These are phyloP conservation scores for Luperina nickerlii DNA, from an alignment of 2,888 invertebrate genomes.

Conservation along the genomic window DNA sequence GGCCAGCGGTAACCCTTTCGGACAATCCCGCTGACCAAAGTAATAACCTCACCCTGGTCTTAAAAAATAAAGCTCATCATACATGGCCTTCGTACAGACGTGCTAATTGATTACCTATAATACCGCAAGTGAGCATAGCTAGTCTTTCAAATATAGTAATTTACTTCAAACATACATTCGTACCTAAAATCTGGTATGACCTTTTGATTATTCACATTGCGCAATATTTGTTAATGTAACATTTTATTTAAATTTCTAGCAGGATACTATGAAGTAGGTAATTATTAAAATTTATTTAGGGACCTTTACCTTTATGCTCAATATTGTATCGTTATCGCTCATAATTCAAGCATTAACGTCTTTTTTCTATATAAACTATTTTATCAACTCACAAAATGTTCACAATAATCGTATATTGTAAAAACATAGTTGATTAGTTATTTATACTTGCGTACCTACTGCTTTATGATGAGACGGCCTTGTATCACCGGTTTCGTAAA, in stretches of 20 bases:
- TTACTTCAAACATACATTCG: slow-evolving; percentile 14
- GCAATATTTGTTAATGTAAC: slow-evolving; percentile 5
- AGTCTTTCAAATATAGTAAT: slow-evolving; percentile 7
- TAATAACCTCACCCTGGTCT: neutral
- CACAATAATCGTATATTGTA: slow-evolving; percentile 14
- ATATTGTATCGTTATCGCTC: neutral
- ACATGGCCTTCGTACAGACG: neutral
- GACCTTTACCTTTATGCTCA: neutral
- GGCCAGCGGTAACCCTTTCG: too few species aligned
- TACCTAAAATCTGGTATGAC: slow-evolving; percentile 16
- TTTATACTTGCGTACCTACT: slow-evolving; percentile 40
- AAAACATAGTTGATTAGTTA: slow-evolving; percentile 44
- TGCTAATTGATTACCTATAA: slow-evolving; percentile 12
- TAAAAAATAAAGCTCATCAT: neutral
- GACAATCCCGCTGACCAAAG: neutral
- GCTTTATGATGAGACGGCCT: slow-evolving; percentile 56
- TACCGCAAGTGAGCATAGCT: slow-evolving; percentile 6
- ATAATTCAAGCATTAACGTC: neutral
- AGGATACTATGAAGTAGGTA: neutral
- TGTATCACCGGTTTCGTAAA: slow-evolving; percentile 63
- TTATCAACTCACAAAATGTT: slow-evolving; percentile 35
- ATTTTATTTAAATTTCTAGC: slow-evolving; percentile 11
- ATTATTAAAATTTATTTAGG: neutral
- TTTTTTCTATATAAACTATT: slow-evolving; percentile 5
- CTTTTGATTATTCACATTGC: slow-evolving; percentile 15